Conservation (phyloP, 1,140 invertebrate species). For the Meloidogyne hapla region DNA sequence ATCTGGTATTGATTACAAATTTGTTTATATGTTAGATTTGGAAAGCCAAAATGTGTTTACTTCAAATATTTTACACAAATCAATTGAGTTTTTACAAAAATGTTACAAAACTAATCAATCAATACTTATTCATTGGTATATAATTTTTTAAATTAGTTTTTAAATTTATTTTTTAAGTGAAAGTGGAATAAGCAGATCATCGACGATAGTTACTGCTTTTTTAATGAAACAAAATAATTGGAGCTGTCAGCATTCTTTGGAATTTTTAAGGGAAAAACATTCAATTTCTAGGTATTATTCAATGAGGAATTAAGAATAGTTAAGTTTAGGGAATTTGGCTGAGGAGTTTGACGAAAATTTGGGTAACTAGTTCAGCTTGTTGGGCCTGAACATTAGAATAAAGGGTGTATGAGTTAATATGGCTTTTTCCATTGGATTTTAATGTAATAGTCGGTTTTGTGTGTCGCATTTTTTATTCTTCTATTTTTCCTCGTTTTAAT, state of each 20-base stretch:
- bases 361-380: too few species aligned
- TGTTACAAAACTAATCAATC: not conserved
- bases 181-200: conserved; percentile 49
- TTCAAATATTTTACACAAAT: not conserved
- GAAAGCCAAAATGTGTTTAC: conserved; percentile 14
- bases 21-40: conserved; percentile 50
- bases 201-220: conserved; percentile 55
- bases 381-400: too few species aligned
- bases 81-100: not conserved
- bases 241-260: conserved; percentile 43
- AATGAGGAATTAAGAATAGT: too few species aligned
- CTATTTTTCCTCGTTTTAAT: too few species aligned
- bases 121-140: conserved; percentile 1
- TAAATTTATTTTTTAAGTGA: conserved; percentile 48
- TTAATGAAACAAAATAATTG: conserved; percentile 50
- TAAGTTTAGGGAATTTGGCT: too few species aligned
- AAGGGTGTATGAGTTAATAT: too few species aligned
- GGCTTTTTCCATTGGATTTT: too few species aligned
- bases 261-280: conserved; percentile 46
- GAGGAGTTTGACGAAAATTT: too few species aligned
- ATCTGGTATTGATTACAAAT: conserved; percentile 45
- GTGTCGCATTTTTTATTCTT: too few species aligned
- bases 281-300: conserved; percentile 38
- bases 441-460: too few species aligned
- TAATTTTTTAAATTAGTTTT: not conserved